Percentiles rank a stretch among this genome's conserved stretches.
Evolutionary conservation across 2,113 vertebrate species (phyloP).

Genomic region (Neodontobutis hainanensis): DNA sequence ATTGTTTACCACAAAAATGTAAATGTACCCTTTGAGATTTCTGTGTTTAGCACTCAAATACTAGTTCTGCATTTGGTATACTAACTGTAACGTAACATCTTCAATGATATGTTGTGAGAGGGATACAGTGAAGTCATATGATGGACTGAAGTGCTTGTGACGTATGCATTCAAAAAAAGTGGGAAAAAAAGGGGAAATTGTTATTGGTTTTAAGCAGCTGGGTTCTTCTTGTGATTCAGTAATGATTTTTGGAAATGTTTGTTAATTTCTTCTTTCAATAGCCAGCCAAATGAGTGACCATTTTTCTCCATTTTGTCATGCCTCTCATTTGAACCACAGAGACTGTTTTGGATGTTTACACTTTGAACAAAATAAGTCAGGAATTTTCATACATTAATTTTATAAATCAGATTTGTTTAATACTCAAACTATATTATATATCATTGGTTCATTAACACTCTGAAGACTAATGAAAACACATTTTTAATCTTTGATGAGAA

Average conservation of each 20-base stretch:
- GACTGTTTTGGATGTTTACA: slow-evolving; percentile 78
- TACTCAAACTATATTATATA: slow-evolving; percentile 59
- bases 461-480: slow-evolving; percentile 41
- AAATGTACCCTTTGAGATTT: slow-evolving; percentile 65
- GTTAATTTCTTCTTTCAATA: slow-evolving; percentile 32
- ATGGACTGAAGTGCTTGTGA: slow-evolving; percentile 69
- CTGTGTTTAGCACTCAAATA: slow-evolving; percentile 73
- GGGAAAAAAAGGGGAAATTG: slow-evolving; percentile 44
- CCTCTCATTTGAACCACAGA: slow-evolving; percentile 65
- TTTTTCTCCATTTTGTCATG: slow-evolving; percentile 27
- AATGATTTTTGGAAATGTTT: slow-evolving; percentile 47
- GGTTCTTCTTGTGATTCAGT: slow-evolving; percentile 64
- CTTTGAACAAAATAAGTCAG: slow-evolving; percentile 73
- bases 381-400: slow-evolving; percentile 78
- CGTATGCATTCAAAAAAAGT: slow-evolving; percentile 61
- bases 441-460: slow-evolving; percentile 49
- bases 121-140: slow-evolving; percentile 63
- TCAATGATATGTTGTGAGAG: slow-evolving; percentile 62
- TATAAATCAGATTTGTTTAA: slow-evolving; percentile 69
- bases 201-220: slow-evolving; percentile 68
- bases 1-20: slow-evolving; percentile 54
- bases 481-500: slow-evolving; percentile 72
- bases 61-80: slow-evolving; percentile 74
- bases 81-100: slow-evolving; percentile 69
- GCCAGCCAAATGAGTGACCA: slow-evolving; percentile 50